Conservation (phyloP, 2,888 invertebrate species). For the Sesia bembeciformis region DNA sequence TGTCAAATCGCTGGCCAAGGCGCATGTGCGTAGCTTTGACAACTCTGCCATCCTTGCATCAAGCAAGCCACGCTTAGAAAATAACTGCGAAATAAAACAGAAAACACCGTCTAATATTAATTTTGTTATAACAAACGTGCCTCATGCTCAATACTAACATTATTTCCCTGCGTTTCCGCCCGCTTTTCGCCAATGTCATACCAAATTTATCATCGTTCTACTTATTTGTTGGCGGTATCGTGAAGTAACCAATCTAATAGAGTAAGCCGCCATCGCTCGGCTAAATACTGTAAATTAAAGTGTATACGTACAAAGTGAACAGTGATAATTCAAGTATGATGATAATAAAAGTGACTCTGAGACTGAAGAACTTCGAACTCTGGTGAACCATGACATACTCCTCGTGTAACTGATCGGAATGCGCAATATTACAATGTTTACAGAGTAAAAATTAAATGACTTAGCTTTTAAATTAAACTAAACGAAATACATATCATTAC, state of each 20-base stretch:
- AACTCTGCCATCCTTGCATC: constrained; percentile 35
- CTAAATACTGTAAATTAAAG: constrained; percentile 20
- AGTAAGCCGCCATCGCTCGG: constrained; percentile 41
- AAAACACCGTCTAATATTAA: constrained; percentile 22
- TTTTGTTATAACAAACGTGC: not conserved
- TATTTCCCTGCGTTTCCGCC: no score
- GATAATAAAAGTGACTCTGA: no score
- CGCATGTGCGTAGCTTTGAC: constrained; percentile 56
- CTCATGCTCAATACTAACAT: no score
- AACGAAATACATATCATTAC: constrained; percentile 60
- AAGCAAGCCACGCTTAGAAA: constrained; percentile 46
- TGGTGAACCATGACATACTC: no score
- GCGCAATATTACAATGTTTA: constrained; percentile 17
- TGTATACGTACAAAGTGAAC: no score
- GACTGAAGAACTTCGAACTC: no score
- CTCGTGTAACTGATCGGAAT: not conserved
- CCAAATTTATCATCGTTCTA: not conserved
- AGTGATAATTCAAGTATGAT: no score
- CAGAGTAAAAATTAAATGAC: constrained; percentile 21
- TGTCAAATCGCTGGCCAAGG: constrained; percentile 36
- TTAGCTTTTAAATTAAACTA: constrained; percentile 41
- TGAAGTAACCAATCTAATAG: constrained; percentile 29
- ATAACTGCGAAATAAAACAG: constrained; percentile 39
- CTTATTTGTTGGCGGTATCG: constrained; percentile 23
- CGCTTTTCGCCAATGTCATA: no score